Base-by-base conservation (phyloP, 2,888 invertebrate species). In the Drosophila barbarae region DNA sequence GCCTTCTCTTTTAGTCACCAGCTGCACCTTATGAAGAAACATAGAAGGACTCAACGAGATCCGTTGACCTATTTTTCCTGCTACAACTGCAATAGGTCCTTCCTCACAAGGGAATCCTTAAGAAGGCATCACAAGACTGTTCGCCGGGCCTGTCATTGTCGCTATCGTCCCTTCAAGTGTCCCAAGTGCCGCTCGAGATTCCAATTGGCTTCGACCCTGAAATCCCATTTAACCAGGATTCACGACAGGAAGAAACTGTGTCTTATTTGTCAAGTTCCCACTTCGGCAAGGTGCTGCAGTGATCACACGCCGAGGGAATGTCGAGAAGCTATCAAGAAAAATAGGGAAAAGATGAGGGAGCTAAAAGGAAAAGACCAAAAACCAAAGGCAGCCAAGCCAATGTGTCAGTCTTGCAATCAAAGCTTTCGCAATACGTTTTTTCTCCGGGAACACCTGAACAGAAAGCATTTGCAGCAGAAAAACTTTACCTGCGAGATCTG, bases 401-500 rank as follows among this genome's bases (percentile, higher is more conserved):
- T 12, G 4, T 73, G 73, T 26, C 23, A 30, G 15, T 5, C 23
- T 3, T 73, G 73, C 32, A 28, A 51, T 9, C 51, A n/a, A 13
- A 21, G 36, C 4, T 73, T 51, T 9, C 2, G 3, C 3, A 64
- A 28, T 8, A 7, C 8, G 0, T 53, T 46, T 15, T 26, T 57
- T 3, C 54, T 73, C 0, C 41, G 38, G 0, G 51, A 57, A n/a
- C 73, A 73, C 34, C 1, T 52, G 1, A 60, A 69, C 42, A 36
- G 35, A 3, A 12, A 52, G 3, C 73, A 73, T 10, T n/a, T 76
- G 6, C 49, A 76, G 1, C 36, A 35, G 7, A 42, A 42, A 3
- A 64, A 73, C 35, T 70, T 65, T 15, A 52, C 30, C 4, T 73
- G 73, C 28, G 74, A 77, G n/a, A 55, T 52, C 0, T 73, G 73